phyloP scores from a whole-genome alignment of 2,888 invertebrate species.

The Trichogramma evanescens region DNA sequence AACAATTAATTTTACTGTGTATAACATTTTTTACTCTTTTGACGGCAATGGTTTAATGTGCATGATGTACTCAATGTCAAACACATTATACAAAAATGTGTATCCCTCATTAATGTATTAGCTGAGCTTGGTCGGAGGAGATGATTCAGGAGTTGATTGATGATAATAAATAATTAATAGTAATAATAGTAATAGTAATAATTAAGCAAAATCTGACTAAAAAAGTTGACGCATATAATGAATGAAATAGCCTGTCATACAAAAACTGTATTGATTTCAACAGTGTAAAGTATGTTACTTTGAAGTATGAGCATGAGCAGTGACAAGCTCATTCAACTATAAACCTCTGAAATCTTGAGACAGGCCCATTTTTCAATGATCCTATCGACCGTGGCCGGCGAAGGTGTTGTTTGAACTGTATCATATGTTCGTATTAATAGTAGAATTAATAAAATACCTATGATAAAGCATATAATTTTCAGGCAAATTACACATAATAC shows the following conservation, averaged over 20 bases:
- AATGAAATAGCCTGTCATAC: background rate
- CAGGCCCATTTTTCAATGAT: conserved; percentile 30
- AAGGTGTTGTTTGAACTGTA: conserved; percentile 47
- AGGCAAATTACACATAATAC: conserved; percentile 36
- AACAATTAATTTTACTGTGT: conserved; percentile 42
- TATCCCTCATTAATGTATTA: conserved; percentile 41
- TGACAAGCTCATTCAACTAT: background rate
- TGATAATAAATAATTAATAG: background rate
- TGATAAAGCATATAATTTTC: conserved; percentile 45
- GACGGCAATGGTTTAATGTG: conserved; percentile 39
- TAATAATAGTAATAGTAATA: conserved; percentile 14
- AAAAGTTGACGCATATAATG: conserved; percentile 8
- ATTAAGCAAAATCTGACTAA: conserved; percentile 11
- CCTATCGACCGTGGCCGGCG: conserved; percentile 37
- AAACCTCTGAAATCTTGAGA: conserved; percentile 24
- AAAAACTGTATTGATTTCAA: conserved; percentile 24
- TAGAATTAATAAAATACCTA: conserved; percentile 39
- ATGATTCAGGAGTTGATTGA: conserved; percentile 28
- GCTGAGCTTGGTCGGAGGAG: conserved; percentile 39
- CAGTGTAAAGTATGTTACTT: conserved; percentile 22
- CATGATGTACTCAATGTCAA: conserved; percentile 45
- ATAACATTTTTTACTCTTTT: conserved; percentile 40
- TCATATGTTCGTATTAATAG: conserved; percentile 47
- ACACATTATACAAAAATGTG: conserved; percentile 44
- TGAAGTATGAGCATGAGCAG: background rate